Evolutionary conservation across 1,140 invertebrate species (phyloP).

Genomic region (Saxidomus purpurata): DNA sequence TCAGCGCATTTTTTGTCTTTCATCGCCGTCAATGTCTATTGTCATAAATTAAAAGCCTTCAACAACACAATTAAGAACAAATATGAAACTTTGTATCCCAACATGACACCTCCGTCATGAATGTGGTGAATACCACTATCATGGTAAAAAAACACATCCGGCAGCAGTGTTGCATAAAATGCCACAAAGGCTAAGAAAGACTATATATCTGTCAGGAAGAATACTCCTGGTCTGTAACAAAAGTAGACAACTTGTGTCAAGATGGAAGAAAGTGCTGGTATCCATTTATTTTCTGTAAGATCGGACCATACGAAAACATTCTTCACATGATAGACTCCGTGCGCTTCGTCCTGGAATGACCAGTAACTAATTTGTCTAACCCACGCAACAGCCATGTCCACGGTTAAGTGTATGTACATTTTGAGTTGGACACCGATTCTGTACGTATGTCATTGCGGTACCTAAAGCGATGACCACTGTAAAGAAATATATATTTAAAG

Average conservation of each 20-base stretch:
- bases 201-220: neutral
- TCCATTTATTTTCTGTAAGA: neutral
- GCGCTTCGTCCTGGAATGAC: neutral
- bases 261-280: neutral
- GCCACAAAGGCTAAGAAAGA: neutral
- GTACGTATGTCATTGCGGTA: neutral
- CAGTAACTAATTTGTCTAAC: neutral
- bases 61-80: too few species aligned
- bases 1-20: too few species aligned
- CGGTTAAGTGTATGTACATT: neutral
- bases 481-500: too few species aligned
- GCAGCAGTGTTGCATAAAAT: neutral
- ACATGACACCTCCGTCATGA: neutral
- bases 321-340: neutral
- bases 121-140: neutral
- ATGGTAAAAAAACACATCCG: neutral
- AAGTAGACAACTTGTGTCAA: neutral
- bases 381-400: neutral
- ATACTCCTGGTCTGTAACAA: neutral
- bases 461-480: neutral
- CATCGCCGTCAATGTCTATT: too few species aligned
- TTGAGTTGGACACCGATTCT: neutral
- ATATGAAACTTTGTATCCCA: too few species aligned
- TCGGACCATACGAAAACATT: neutral
- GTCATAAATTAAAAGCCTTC: too few species aligned